phyloP scores from a whole-genome alignment of 1,140 invertebrate genomes.

The Drosophila lacteicornis region DNA sequence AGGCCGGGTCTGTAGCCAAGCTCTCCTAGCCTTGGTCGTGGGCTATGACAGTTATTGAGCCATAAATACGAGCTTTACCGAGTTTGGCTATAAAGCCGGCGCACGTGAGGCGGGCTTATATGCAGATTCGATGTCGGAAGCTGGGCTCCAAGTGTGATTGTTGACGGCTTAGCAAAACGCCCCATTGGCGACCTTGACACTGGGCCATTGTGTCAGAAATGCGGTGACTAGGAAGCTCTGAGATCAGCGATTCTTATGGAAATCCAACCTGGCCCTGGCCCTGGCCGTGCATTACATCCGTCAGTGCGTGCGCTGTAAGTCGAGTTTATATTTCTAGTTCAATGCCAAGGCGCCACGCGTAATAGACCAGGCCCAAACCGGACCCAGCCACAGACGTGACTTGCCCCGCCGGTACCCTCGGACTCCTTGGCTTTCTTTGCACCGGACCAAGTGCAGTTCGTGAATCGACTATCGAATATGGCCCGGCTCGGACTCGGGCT shows the following conservation, averaged over 20 bases:
- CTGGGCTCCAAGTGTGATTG: slow-evolving; percentile 14
- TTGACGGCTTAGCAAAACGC: slow-evolving; percentile 23
- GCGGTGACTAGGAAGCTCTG: slow-evolving; percentile 9
- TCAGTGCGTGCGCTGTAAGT: slow-evolving; percentile 21
- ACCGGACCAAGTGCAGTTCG: slow-evolving; percentile 1
- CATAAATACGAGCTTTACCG: slow-evolving; percentile 25
- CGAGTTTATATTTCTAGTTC: slow-evolving; percentile 38
- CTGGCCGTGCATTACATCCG: slow-evolving; percentile 37
- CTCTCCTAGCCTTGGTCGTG: neutral
- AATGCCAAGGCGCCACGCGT: slow-evolving; percentile 44
- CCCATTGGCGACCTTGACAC: slow-evolving; percentile 19
- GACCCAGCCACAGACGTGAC: slow-evolving; percentile 43
- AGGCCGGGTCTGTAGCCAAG: slow-evolving; percentile 4
- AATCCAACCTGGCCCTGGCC: slow-evolving; percentile 16
- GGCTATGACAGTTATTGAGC: slow-evolving; percentile 34
- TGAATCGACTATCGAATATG: slow-evolving; percentile 1
- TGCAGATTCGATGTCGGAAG: slow-evolving; percentile 40
- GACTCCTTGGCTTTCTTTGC: slow-evolving; percentile 48
- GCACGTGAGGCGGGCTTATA: slow-evolving; percentile 19
- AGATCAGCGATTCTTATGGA: slow-evolving; percentile 11
- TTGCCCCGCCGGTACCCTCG: slow-evolving; percentile 2
- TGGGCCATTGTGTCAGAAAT: slow-evolving; percentile 8
- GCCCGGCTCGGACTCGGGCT: slow-evolving; percentile 1
- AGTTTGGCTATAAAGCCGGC: neutral
- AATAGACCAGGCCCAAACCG: slow-evolving; percentile 28